These are phyloP conservation scores for Spheniscus humboldti DNA, from an alignment of 2,797 vertebrate species.

Conservation along the genomic window DNA sequence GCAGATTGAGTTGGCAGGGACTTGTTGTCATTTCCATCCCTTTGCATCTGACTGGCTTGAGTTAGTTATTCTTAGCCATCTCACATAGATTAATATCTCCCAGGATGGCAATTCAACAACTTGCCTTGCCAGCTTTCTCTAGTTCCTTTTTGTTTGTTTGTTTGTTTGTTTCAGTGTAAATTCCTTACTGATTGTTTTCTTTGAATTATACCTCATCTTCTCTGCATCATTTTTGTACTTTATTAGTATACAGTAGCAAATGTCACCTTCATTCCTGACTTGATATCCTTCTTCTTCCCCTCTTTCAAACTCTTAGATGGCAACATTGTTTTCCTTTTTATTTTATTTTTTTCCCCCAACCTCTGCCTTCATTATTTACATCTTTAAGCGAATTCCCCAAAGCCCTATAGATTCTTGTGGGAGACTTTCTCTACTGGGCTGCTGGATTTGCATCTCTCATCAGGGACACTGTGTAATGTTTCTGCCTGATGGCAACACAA, in stretches of 20 bases:
- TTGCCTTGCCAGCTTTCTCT: not conserved
- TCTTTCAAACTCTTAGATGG: not conserved
- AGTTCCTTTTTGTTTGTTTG: not conserved
- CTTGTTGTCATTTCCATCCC: not conserved
- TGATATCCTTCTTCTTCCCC: not conserved
- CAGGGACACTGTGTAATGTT: not conserved
- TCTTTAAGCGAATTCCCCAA: not conserved
- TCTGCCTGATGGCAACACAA: not conserved
- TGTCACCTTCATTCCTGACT: not conserved
- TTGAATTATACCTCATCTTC: not conserved
- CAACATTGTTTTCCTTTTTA: not conserved
- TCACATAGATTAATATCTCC: not conserved
- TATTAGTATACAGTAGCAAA: not conserved
- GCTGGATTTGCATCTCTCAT: not conserved
- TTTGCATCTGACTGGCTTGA: not conserved
- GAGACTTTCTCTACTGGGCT: not conserved
- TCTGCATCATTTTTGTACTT: not conserved
- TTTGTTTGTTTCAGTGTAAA: not conserved
- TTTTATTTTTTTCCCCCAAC: not conserved
- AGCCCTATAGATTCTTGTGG: not conserved
- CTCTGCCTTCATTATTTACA: not conserved
- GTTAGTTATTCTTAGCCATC: not conserved
- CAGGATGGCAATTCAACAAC: not conserved
- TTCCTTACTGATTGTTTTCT: not conserved
- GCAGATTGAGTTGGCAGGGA: not conserved